Conservation (phyloP, 2,888 invertebrate genomes). For the Agriopis aurantiaria region DNA sequence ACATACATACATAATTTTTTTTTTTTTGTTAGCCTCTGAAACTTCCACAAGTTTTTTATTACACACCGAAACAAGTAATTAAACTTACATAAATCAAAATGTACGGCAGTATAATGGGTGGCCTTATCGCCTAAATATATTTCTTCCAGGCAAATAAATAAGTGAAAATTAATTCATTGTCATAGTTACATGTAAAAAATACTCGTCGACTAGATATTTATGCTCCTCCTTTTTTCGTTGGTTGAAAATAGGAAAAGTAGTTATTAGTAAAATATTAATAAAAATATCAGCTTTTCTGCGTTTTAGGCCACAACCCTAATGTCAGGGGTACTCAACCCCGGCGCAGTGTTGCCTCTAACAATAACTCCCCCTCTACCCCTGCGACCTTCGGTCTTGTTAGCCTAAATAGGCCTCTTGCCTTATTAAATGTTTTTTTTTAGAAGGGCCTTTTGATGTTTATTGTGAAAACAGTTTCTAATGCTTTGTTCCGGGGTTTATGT, state of each 20-base stretch:
- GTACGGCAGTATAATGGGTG: too few relatives aligned
- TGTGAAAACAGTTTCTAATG: conserved; percentile 46
- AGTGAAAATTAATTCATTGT: too few relatives aligned
- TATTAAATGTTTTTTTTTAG: conserved; percentile 56
- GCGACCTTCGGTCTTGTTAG: conserved; percentile 50
- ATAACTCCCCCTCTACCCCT: conserved; percentile 59
- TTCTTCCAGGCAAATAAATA: too few relatives aligned
- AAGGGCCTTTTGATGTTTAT: conserved; percentile 50
- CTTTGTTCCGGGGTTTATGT: conserved; percentile 15
- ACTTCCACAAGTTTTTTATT: not conserved
- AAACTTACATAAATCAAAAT: too few relatives aligned
- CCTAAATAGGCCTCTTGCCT: conserved; percentile 62
- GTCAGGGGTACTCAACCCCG: conserved; percentile 58
- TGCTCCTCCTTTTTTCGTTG: too few relatives aligned
- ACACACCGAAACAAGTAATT: too few relatives aligned
- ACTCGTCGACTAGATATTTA: too few relatives aligned
- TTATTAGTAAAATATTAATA: too few relatives aligned
- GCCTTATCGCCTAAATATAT: too few relatives aligned
- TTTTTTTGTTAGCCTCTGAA: not conserved
- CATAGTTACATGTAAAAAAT: too few relatives aligned
- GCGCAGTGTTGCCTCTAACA: conserved; percentile 69
- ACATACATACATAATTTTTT: not conserved
- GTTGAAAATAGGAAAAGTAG: too few relatives aligned
- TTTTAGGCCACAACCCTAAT: conserved; percentile 46
- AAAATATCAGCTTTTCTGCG: conserved; percentile 8